Percentiles rank a stretch among this genome's conserved stretches.
These are phyloP conservation scores for Helogale parvula DNA, from an alignment of 2,113 vertebrate species.

Conservation along the genomic window DNA sequence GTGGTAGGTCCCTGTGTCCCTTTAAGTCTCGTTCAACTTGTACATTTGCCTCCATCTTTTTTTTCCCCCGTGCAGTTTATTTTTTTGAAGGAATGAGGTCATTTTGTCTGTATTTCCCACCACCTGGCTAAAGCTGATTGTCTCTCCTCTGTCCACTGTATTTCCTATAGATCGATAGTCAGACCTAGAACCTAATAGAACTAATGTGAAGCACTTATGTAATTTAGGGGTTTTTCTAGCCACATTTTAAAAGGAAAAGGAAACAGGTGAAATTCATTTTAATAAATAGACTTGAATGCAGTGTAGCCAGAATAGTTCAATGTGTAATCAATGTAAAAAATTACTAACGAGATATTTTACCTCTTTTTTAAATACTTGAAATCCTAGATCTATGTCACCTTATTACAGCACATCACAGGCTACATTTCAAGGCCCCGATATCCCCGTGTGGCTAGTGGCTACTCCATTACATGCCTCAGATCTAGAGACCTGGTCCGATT, in stretches of 20 bases:
- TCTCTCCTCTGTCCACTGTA: background rate
- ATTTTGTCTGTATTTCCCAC: background rate
- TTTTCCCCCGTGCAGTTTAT: background rate
- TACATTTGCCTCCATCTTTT: background rate
- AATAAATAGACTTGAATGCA: background rate
- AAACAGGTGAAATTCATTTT: background rate
- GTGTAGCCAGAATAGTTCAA: background rate
- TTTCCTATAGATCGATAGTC: background rate
- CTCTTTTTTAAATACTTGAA: background rate
- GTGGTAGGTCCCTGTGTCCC: background rate
- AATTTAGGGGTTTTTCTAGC: background rate
- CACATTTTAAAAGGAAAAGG: background rate
- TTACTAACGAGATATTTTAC: background rate
- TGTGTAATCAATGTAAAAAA: background rate
- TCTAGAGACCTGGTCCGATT: background rate
- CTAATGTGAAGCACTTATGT: background rate
- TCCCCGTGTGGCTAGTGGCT: background rate
- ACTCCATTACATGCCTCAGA: background rate
- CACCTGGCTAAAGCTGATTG: background rate
- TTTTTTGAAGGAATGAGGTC: background rate
- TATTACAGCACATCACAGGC: background rate
- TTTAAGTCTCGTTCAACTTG: background rate
- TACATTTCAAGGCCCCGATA: background rate
- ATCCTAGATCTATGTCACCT: background rate
- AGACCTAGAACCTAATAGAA: background rate